These are phyloP conservation scores for Salmo trutta DNA, from an alignment of 2,797 vertebrate species.

Conservation along the genomic window DNA sequence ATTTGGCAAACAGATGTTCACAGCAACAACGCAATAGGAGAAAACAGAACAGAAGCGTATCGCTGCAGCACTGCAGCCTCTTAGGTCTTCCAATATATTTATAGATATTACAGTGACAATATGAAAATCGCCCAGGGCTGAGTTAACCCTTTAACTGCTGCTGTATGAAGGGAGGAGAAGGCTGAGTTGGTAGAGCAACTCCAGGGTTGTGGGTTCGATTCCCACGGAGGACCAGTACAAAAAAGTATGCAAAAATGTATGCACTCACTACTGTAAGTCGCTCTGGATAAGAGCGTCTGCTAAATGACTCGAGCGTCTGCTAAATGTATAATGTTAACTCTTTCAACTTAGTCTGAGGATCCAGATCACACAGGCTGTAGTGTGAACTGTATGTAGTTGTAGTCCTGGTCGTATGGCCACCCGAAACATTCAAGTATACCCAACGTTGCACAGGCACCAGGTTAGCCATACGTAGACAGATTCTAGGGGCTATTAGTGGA, in stretches of 20 bases:
- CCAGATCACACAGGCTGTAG: slow-evolving; percentile 25
- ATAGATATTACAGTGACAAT: slow-evolving; percentile 72
- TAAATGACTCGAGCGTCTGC: no score
- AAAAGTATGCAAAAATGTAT: no score
- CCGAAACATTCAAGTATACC: slow-evolving; percentile 75
- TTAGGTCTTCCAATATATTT: slow-evolving; percentile 62
- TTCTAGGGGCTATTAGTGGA: slow-evolving; percentile 43
- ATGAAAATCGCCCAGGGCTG: slow-evolving; percentile 40
- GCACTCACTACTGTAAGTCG: no score
- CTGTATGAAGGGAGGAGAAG: slow-evolving; percentile 24
- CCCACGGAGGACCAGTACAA: no score
- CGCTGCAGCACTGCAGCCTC: slow-evolving; percentile 61
- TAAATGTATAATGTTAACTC: background rate
- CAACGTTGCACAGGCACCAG: slow-evolving; percentile 73
- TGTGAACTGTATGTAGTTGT: slow-evolving; percentile 25
- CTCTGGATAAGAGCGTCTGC: no score
- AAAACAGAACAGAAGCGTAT: slow-evolving; percentile 65
- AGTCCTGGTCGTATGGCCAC: slow-evolving; percentile 59
- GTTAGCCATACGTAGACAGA: slow-evolving; percentile 47
- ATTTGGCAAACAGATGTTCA: slow-evolving; percentile 79
- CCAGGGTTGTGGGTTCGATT: no score
- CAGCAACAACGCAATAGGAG: slow-evolving; percentile 78
- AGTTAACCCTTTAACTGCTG: slow-evolving; percentile 4
- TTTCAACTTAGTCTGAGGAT: slow-evolving; percentile 22
- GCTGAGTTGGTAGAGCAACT: slow-evolving; percentile 20